phyloP scores from a whole-genome alignment of 2,888 invertebrate species.

The Eupithecia subfuscata region DNA sequence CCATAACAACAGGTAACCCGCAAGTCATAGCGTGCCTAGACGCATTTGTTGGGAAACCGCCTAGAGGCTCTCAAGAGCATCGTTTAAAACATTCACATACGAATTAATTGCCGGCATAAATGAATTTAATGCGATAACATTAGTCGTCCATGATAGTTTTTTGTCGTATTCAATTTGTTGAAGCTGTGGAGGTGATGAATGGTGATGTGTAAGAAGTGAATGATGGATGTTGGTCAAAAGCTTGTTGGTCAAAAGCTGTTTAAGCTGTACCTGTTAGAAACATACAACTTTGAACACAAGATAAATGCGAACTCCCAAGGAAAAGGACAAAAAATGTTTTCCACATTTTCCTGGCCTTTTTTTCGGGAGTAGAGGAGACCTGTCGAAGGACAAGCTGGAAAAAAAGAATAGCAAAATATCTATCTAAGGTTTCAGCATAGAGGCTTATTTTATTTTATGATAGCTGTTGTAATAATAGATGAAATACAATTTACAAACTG shows the following conservation, averaged over 20 bases:
- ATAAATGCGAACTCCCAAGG: too few relatives aligned
- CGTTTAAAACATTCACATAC: slow-evolving; percentile 63
- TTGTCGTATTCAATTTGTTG: slow-evolving; percentile 26
- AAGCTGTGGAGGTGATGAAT: background rate
- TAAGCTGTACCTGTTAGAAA: too few relatives aligned
- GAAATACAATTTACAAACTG: background rate
- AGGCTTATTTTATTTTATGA: too few relatives aligned
- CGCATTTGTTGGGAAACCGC: slow-evolving; percentile 59
- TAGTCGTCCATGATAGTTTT: slow-evolving; percentile 46
- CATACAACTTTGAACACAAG: too few relatives aligned
- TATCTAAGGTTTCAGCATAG: too few relatives aligned
- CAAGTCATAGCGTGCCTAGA: slow-evolving; percentile 63
- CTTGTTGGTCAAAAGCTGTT: too few relatives aligned
- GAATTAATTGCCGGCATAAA: slow-evolving; percentile 75
- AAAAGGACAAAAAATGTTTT: too few relatives aligned
- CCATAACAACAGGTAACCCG: slow-evolving; percentile 45
- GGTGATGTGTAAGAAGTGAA: background rate
- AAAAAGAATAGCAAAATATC: too few relatives aligned
- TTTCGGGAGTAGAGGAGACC: too few relatives aligned
- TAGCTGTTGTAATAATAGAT: background rate
- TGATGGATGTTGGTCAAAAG: background rate
- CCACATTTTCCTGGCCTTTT: too few relatives aligned
- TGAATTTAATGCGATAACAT: slow-evolving; percentile 68
- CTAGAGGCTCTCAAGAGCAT: slow-evolving; percentile 52
- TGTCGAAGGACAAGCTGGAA: too few relatives aligned